Conservation (phyloP, 2,888 invertebrate species). For the Acleris literana region DNA sequence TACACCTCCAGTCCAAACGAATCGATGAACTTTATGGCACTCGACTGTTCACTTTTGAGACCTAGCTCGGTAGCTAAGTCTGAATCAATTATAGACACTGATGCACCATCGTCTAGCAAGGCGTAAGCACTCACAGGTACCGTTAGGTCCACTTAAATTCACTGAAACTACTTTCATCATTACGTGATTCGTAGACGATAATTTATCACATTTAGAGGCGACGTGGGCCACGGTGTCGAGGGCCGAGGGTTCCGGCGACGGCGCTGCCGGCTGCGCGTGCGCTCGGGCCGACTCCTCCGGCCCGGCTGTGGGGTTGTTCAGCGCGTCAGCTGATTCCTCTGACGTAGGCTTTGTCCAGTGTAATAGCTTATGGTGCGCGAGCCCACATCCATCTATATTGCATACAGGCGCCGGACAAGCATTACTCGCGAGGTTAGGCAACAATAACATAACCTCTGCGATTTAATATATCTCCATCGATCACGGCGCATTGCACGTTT, state of each 20-base stretch:
- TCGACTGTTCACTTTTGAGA: constrained; percentile 3
- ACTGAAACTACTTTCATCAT: constrained; percentile 19
- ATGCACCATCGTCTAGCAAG: constrained; percentile 14
- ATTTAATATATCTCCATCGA: constrained; percentile 35
- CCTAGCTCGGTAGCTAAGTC: constrained; percentile 13
- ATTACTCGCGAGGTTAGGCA: constrained; percentile 4
- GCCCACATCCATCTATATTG: constrained; percentile 34
- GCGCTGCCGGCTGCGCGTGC: neutral
- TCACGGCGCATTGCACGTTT: constrained; percentile 39
- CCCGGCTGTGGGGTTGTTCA: neutral
- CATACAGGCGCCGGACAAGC: constrained; percentile 10
- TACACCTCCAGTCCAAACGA: constrained; percentile 24
- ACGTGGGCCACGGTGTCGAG: constrained; percentile 9
- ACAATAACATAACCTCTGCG: constrained; percentile 26
- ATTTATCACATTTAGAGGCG: neutral
- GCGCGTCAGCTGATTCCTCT: neutral
- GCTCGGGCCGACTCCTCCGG: constrained; percentile 10
- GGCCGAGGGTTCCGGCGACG: neutral
- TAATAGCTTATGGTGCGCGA: constrained; percentile 36
- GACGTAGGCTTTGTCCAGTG: constrained; percentile 30
- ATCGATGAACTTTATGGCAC: constrained; percentile 16
- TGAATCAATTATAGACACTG: constrained; percentile 17
- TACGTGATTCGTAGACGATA: neutral
- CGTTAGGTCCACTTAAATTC: constrained; percentile 16
- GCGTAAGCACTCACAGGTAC: constrained; percentile 8